These are phyloP conservation scores for Hydrophis major DNA, from an alignment of 2,797 vertebrate species.

Conservation along the genomic window DNA sequence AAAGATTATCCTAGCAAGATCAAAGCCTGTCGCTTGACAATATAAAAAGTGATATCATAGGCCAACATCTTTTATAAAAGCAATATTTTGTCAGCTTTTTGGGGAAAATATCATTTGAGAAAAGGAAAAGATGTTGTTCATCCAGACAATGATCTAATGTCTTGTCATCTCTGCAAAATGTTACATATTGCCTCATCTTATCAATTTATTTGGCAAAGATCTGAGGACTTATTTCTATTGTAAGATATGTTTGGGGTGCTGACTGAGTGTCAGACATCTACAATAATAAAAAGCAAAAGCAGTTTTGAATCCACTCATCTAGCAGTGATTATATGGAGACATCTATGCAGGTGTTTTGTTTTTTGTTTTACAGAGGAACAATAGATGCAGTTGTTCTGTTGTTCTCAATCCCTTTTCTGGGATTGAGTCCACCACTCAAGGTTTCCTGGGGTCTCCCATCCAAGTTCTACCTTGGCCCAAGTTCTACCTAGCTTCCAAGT, in stretches of 20 bases:
- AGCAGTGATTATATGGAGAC: not conserved
- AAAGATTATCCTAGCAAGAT: slow-evolving; percentile 49
- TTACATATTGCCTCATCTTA: not conserved
- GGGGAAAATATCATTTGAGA: slow-evolving; percentile 6
- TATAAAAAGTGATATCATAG: slow-evolving; percentile 55
- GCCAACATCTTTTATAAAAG: slow-evolving; percentile 41
- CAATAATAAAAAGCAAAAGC: not conserved
- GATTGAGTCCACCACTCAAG: not conserved
- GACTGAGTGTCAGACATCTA: not conserved
- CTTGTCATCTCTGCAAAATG: not conserved
- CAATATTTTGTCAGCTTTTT: slow-evolving; percentile 21
- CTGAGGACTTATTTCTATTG: not conserved
- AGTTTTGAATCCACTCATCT: not conserved
- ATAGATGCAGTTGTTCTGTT: not conserved
- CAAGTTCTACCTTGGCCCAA: not conserved
- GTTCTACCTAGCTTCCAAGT: not conserved
- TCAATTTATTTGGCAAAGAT: not conserved
- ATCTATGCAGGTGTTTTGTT: not conserved
- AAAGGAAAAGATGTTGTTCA: not conserved
- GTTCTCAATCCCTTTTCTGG: not conserved
- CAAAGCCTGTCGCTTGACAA: slow-evolving; percentile 44
- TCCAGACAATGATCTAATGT: not conserved
- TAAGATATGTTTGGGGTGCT: not conserved
- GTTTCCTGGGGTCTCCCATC: not conserved
- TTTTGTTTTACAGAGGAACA: not conserved